Base-by-base conservation (phyloP, 2,113 vertebrate genomes). In the Willisornis vidua region DNA sequence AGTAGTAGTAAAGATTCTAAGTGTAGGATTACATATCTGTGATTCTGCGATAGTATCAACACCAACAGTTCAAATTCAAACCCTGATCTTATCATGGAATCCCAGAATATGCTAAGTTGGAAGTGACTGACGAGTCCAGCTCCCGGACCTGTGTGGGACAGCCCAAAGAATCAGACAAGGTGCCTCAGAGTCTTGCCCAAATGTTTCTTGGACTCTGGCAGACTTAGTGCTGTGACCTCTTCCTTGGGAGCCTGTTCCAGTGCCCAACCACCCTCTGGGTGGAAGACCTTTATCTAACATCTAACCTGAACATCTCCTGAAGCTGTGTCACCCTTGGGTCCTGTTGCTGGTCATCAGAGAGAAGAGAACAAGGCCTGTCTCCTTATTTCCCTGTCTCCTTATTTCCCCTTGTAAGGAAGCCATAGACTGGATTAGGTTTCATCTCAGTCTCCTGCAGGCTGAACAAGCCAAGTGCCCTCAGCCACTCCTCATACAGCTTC, bases 161-260 rank as follows among this genome's bases (percentile, higher is more conserved):
- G 28, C 39, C 28, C 23, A 19, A 67, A n/a, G 5, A 52, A 1
- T 48, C 16, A 45, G 19, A 39, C 7, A 10, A 1, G 35, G 16
- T 22, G 4, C 58, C 51, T 28, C 7, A 51, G 20, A 43, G 2
- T 5, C 1, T 22, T 73, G 19, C 46, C 15, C 33, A 75, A 45
- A 61, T 0, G 0, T 8, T 39, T 39, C 45, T 59, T 52, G 68
- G 39, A 1, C 19, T 45, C 26, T 73, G 14, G 1, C 45, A 58
- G 31, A 22, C 17, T 57, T 57, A 26, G 10, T 67, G 33, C 28
- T 39, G 7, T 67, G 37, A 29, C 28, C 33, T 9, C n/a, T 39
- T 7, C 39, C 33, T 23, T 54, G 23, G 18, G 14, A 46, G 19
- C 37, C 29, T 52, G 55, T 70, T 61, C 46, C 48, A 46, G 39